Conservation (phyloP, 2,888 invertebrate species). For the Serrognathus titanus region DNA sequence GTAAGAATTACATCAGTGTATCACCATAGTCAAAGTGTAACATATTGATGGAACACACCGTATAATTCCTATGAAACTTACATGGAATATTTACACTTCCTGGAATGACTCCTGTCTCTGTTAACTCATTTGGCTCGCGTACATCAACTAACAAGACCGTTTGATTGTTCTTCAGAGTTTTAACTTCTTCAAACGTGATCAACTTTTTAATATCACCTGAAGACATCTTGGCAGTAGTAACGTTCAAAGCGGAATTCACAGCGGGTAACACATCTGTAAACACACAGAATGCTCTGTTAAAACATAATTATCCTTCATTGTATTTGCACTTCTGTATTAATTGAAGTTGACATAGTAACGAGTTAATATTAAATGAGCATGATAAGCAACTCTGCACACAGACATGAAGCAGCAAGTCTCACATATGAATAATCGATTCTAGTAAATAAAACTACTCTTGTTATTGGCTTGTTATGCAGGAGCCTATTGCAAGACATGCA, state of each 20-base stretch:
- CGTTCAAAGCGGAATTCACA: neutral
- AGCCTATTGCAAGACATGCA: neutral
- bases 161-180: conserved; percentile 48
- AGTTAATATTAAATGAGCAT: neutral
- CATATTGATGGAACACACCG: too few relatives aligned
- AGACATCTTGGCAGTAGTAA: conserved; percentile 14
- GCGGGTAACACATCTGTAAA: conserved; percentile 1
- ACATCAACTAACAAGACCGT: conserved; percentile 68
- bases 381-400: neutral
- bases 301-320: conserved; percentile 3
- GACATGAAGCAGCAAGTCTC: neutral
- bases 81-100: conserved; percentile 74
- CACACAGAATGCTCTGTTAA: too few relatives aligned
- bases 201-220: conserved; percentile 12
- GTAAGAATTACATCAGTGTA: too few relatives aligned
- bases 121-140: conserved; percentile 68
- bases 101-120: conserved; percentile 68
- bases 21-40: too few relatives aligned
- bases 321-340: conserved; percentile 1
- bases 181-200: conserved; percentile 48
- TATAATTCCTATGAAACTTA: conserved; percentile 52
- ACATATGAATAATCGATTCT: too few relatives aligned
- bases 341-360: conserved; percentile 14
- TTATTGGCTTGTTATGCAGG: too few relatives aligned
- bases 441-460: too few relatives aligned